Conservation (phyloP, 2,888 invertebrate genomes). For the Drosophila fulvimacula region DNA sequence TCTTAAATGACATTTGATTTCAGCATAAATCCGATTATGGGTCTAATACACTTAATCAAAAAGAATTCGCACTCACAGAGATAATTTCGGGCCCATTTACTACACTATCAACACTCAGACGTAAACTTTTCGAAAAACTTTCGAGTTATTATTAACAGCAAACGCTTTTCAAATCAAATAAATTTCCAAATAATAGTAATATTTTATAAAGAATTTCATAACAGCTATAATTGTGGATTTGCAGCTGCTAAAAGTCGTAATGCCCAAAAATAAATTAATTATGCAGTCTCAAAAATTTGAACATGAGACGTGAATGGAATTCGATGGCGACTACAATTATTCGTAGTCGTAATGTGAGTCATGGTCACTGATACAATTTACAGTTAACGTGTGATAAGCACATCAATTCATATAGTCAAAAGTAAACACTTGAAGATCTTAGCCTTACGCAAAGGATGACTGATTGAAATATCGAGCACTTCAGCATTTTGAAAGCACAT, state of each 20-base stretch:
- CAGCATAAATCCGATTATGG: too few species aligned
- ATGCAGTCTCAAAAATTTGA: conserved; percentile 35
- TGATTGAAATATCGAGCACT: conserved; percentile 7
- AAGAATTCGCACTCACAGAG: too few species aligned
- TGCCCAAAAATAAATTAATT: conserved; percentile 12
- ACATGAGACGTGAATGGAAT: conserved; percentile 42
- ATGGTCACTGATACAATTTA: conserved; percentile 31
- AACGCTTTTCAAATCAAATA: too few species aligned
- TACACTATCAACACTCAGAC: too few species aligned
- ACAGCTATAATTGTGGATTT: neutral
- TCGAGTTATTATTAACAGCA: too few species aligned
- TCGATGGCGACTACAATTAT: conserved; percentile 33
- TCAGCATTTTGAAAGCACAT: conserved; percentile 4
- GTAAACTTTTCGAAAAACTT: too few species aligned
- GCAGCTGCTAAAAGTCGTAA: conserved; percentile 5
- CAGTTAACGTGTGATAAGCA: neutral
- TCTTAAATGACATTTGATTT: neutral
- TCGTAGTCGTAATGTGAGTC: conserved; percentile 41
- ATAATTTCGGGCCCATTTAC: too few species aligned
- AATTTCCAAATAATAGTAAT: neutral
- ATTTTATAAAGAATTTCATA: conserved; percentile 3
- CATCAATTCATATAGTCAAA: neutral
- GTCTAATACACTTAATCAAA: too few species aligned
- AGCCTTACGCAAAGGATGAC: too few species aligned
- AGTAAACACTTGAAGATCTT: neutral